Conservation (phyloP, 2,113 vertebrate species). For the Rhagologus leucostigma region DNA sequence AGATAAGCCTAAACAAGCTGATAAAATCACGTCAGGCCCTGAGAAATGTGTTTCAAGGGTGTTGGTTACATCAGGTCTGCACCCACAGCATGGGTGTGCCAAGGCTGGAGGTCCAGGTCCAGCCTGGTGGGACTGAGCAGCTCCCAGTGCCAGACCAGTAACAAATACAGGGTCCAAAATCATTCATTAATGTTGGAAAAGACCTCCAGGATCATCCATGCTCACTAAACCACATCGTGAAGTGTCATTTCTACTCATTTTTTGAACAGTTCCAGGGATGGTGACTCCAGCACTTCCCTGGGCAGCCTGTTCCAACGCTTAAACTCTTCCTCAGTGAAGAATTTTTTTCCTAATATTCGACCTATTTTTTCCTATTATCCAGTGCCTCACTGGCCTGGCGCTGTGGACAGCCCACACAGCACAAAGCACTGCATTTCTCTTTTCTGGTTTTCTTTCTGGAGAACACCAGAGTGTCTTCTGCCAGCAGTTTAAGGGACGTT, state of each 20-base stretch:
- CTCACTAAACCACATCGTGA: not conserved
- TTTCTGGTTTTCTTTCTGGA: not conserved
- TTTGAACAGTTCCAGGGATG: not conserved
- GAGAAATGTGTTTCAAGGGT: not conserved
- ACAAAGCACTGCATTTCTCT: not conserved
- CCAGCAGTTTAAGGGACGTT: not conserved
- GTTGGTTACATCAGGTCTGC: not conserved
- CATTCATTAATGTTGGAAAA: not conserved
- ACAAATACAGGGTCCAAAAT: not conserved
- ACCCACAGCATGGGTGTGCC: not conserved
- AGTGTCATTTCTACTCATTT: not conserved
- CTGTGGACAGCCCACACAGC: not conserved
- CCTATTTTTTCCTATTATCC: not conserved
- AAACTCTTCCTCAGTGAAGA: not conserved
- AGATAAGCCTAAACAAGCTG: not conserved
- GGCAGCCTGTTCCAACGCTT: not conserved
- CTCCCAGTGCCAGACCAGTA: not conserved
- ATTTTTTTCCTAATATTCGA: not conserved
- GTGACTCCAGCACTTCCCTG: not conserved
- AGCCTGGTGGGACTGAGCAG: not conserved
- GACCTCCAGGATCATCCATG: not conserved
- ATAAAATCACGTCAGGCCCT: not conserved
- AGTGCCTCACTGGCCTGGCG: not conserved
- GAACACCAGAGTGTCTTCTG: not conserved
- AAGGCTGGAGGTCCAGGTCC: not conserved